phyloP scores from a whole-genome alignment of 2,113 vertebrate species.

The Odontesthes bonariensis region DNA sequence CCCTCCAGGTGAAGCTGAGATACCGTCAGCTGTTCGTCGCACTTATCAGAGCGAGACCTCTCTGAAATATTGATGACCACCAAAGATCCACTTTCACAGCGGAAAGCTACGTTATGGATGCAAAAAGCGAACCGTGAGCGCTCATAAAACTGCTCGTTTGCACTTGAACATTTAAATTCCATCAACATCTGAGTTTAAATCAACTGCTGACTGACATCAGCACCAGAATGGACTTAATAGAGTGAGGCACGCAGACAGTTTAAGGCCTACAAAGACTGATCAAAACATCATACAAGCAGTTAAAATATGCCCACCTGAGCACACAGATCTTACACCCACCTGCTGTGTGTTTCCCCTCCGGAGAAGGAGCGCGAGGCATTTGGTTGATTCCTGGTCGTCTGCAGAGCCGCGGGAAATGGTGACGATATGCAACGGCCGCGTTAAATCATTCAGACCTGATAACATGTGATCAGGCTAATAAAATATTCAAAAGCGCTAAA shows the following conservation, averaged over 20 bases:
- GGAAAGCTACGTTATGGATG: slow-evolving; percentile 3
- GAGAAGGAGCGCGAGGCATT: neutral
- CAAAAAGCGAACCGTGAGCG: fast-evolving
- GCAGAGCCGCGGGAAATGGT: slow-evolving; percentile 17
- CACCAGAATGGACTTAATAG: neutral
- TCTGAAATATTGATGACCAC: slow-evolving; percentile 75
- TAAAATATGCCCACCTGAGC: slow-evolving; percentile 4
- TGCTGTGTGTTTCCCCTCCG: neutral
- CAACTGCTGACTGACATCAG: neutral
- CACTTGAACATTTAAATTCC: fast-evolving
- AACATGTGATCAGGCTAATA: slow-evolving; percentile 66
- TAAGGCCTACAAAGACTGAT: too few species aligned
- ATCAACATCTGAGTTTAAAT: neutral
- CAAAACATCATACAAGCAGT: neutral
- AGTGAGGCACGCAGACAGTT: neutral
- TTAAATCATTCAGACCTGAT: slow-evolving; percentile 63
- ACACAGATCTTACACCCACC: slow-evolving; percentile 35
- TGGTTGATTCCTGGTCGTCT: slow-evolving; percentile 8
- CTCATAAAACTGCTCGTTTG: neutral
- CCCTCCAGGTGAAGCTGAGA: slow-evolving; percentile 17
- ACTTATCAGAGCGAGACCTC: slow-evolving; percentile 61
- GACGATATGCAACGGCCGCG: slow-evolving; percentile 3
- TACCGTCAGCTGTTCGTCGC: slow-evolving; percentile 32
- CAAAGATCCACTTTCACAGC: slow-evolving; percentile 55
- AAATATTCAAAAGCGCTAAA: slow-evolving; percentile 71